Conservation (phyloP, 2,113 vertebrate species). For the Puntigrus tetrazona region DNA sequence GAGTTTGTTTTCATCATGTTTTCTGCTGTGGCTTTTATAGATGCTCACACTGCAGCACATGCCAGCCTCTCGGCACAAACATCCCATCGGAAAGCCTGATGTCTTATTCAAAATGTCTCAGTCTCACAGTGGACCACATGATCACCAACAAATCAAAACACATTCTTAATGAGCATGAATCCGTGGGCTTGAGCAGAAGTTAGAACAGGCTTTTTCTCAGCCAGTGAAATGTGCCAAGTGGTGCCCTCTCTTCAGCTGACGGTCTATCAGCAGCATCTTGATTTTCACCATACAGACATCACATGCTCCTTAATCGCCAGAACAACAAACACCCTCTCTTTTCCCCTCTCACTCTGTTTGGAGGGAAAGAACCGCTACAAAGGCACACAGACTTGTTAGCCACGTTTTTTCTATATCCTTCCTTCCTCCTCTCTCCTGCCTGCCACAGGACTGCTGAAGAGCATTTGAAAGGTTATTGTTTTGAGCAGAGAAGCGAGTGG, state of each 20-base stretch:
- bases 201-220: neutral
- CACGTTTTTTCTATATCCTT: constrained; percentile 59
- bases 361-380: constrained; percentile 48
- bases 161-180: neutral
- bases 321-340: constrained; percentile 15
- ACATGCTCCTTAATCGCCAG: neutral
- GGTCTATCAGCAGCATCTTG: constrained; percentile 13
- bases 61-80: neutral
- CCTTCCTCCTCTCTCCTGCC: constrained; percentile 52
- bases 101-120: neutral
- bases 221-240: neutral
- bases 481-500: neutral
- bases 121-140: neutral
- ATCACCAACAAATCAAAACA: constrained; percentile 4
- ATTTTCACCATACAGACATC: constrained; percentile 24
- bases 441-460: neutral
- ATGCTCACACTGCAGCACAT: neutral
- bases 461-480: neutral
- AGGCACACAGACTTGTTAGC: constrained; percentile 53
- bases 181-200: neutral
- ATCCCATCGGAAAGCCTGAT: neutral
- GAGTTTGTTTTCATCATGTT: neutral
- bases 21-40: constrained; percentile 33
- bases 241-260: constrained; percentile 12
- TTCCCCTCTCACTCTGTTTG: constrained; percentile 6